These are phyloP conservation scores for Abramis brama DNA, from an alignment of 2,113 vertebrate genomes.

Conservation along the genomic window DNA sequence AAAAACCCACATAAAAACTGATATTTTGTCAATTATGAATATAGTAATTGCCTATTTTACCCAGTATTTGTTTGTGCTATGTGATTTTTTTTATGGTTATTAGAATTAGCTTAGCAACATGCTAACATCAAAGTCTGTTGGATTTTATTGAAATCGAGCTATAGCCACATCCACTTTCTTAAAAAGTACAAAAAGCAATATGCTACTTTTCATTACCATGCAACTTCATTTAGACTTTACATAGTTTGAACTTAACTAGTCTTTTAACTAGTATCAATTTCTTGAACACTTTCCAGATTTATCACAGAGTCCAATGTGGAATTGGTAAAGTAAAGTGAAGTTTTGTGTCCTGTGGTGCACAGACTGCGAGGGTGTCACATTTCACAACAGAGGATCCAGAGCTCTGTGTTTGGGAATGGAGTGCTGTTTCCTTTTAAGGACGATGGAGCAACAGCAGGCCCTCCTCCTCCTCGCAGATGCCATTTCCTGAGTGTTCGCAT, in stretches of 20 bases:
- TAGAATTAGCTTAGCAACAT: not conserved
- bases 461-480: slow-evolving; percentile 38
- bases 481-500: slow-evolving; percentile 56
- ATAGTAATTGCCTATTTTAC: not conserved
- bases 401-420: slow-evolving; percentile 50
- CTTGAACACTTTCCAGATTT: not conserved
- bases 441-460: slow-evolving; percentile 28
- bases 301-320: not conserved
- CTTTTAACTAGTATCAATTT: not conserved
- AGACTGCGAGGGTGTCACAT: slow-evolving; percentile 47
- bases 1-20: not conserved
- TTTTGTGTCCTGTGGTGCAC: not conserved
- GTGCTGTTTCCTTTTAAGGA: slow-evolving; percentile 64
- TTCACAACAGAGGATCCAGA: slow-evolving; percentile 56
- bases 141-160: not conserved
- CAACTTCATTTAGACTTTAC: not conserved
- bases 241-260: not conserved
- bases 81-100: not conserved
- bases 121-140: not conserved
- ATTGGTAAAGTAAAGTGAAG: not conserved
- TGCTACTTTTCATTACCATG: not conserved
- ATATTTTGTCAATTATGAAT: not conserved
- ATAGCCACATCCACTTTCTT: not conserved
- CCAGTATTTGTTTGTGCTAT: not conserved
- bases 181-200: not conserved